phyloP scores from a whole-genome alignment of 2,888 invertebrate species.

The Calephelis perditalis region DNA sequence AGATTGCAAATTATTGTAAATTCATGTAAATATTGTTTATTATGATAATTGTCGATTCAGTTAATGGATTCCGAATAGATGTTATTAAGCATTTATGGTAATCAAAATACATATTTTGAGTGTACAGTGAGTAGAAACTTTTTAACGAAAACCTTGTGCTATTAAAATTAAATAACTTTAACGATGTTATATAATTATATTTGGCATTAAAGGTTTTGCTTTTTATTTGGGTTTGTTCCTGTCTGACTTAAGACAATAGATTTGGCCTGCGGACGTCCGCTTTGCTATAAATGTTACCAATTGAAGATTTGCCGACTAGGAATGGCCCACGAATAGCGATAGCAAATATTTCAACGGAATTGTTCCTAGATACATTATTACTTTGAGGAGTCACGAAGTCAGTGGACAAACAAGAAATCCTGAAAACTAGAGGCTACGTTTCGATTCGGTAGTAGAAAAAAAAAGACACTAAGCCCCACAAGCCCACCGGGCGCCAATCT shows the following conservation, averaged over 20 bases:
- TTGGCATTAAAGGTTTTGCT: too few relatives aligned
- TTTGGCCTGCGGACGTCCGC: neutral
- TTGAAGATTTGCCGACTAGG: neutral
- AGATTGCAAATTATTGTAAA: neutral
- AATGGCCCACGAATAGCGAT: too few relatives aligned
- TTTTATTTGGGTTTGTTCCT: neutral
- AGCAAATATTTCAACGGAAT: too few relatives aligned
- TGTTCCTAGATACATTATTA: too few relatives aligned
- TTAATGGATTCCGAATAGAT: neutral
- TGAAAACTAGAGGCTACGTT: too few relatives aligned
- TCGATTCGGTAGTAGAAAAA: too few relatives aligned
- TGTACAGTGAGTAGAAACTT: neutral
- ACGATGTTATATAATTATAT: neutral
- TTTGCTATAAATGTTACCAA: neutral
- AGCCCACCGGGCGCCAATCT: too few relatives aligned
- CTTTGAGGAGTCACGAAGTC: too few relatives aligned
- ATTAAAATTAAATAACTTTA: constrained; percentile 1
- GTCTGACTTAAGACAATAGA: neutral
- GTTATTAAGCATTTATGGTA: neutral
- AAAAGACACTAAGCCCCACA: too few relatives aligned
- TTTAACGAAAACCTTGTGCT: neutral
- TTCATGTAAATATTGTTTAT: constrained; percentile 4
- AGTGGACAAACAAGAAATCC: too few relatives aligned
- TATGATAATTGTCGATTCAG: neutral
- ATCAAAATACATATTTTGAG: neutral